A percentile compares a stretch with the other conserved stretches of the same genome.
Conservation (phyloP, 2,888 invertebrate genomes). For the Oxystoma pomonae region DNA sequence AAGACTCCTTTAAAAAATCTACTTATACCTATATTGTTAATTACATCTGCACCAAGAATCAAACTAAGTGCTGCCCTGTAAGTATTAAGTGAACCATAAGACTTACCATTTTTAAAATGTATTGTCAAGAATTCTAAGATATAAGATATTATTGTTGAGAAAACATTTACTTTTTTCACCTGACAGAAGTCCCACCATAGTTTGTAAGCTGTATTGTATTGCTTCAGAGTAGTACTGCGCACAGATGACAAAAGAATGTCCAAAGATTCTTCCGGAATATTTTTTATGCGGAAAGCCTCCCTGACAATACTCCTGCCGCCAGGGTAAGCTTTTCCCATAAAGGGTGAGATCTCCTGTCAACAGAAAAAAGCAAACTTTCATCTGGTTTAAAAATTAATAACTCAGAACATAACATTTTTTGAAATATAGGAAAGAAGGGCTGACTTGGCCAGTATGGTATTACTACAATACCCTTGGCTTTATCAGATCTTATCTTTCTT, state of each 20-base stretch:
- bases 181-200: slow-evolving; percentile 27
- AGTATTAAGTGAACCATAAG: slow-evolving; percentile 10
- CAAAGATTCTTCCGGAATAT: slow-evolving; percentile 4
- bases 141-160: neutral
- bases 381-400: slow-evolving; percentile 11
- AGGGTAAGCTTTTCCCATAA: slow-evolving; percentile 4
- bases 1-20: slow-evolving; percentile 3
- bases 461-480: slow-evolving; percentile 14
- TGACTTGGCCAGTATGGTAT: slow-evolving; percentile 18
- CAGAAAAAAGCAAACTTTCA: neutral
- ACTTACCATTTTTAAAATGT: neutral
- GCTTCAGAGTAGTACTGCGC: slow-evolving; percentile 27
- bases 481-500: slow-evolving; percentile 29
- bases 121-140: neutral
- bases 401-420: slow-evolving; percentile 3
- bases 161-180: neutral
- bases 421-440: slow-evolving; percentile 16
- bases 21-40: neutral
- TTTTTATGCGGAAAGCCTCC: slow-evolving; percentile 7
- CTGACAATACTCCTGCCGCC: slow-evolving; percentile 9
- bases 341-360: slow-evolving; percentile 9
- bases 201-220: slow-evolving; percentile 26
- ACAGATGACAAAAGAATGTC: slow-evolving; percentile 11
- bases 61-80: slow-evolving; percentile 15
- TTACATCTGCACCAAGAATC: slow-evolving; percentile 8